phyloP scores from a whole-genome alignment of 2,888 invertebrate genomes.

The Melanostoma scalare region DNA sequence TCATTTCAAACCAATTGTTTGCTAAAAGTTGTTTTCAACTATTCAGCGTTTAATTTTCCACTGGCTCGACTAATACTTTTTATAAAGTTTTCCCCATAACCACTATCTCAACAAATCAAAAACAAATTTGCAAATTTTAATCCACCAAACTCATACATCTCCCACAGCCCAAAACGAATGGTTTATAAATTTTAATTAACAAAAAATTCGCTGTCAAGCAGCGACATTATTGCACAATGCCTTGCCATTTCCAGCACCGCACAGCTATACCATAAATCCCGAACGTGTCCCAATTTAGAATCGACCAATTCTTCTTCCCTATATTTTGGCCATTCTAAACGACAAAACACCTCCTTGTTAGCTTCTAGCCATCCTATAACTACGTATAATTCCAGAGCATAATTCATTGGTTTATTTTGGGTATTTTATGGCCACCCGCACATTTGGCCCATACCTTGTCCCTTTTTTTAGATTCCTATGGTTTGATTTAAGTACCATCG shows the following conservation, averaged over 20 bases:
- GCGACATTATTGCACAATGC: conserved; percentile 29
- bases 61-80: background rate
- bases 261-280: conserved; percentile 51
- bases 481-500: conserved; percentile 57
- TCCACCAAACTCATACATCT: conserved; percentile 32
- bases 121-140: conserved; percentile 48
- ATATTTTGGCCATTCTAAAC: conserved; percentile 51
- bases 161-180: conserved; percentile 13
- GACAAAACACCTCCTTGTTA: conserved; percentile 50
- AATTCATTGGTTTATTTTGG: conserved; percentile 67
- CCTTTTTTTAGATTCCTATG: conserved; percentile 45
- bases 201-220: conserved; percentile 50
- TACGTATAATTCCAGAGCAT: conserved; percentile 61
- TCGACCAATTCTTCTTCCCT: conserved; percentile 35
- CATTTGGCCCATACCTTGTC: background rate
- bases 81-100: background rate
- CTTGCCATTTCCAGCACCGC: background rate
- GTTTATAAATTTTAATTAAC: conserved; percentile 56
- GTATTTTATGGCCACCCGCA: conserved; percentile 48
- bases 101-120: conserved; percentile 48
- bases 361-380: conserved; percentile 32
- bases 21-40: conserved; percentile 16
- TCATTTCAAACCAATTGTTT: conserved; percentile 1
- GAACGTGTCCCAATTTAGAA: conserved; percentile 68
- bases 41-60: conserved; percentile 6